Conservation (phyloP, 2,113 vertebrate genomes). For the Panthera leo region DNA sequence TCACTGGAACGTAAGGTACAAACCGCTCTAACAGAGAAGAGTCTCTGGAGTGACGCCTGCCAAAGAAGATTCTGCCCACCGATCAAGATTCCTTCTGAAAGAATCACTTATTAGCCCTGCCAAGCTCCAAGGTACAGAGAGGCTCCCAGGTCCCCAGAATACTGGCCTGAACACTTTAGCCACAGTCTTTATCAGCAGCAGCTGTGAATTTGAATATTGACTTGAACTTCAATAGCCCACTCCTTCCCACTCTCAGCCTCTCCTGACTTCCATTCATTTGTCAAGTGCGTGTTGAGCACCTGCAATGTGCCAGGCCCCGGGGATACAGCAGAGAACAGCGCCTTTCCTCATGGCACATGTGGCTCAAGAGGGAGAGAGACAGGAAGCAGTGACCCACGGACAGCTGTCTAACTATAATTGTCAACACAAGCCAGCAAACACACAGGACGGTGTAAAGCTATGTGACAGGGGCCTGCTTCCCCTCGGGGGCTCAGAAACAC, state of each 20-base stretch:
- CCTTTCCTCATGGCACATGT: background rate
- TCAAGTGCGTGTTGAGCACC: background rate
- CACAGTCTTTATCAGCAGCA: background rate
- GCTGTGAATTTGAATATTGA: background rate
- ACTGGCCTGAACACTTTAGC: background rate
- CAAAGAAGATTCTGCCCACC: background rate
- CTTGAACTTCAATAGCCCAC: background rate
- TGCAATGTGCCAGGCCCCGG: background rate
- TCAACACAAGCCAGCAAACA: background rate
- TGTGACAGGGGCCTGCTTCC: background rate
- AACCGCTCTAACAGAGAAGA: background rate
- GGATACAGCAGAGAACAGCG: background rate
- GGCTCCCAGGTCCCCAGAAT: background rate
- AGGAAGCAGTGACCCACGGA: background rate
- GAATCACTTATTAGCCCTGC: background rate
- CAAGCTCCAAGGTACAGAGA: background rate
- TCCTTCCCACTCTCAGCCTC: background rate
- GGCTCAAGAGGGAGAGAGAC: background rate
- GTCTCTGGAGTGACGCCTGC: background rate
- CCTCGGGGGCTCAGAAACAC: rapidly evolving
- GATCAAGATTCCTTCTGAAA: background rate
- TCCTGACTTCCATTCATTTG: background rate
- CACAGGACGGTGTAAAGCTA: background rate
- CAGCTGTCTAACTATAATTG: background rate
- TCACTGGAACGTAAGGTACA: background rate